Evolutionary conservation across 2,888 invertebrate species (phyloP).

Genomic region (Dioctria rufipes): DNA sequence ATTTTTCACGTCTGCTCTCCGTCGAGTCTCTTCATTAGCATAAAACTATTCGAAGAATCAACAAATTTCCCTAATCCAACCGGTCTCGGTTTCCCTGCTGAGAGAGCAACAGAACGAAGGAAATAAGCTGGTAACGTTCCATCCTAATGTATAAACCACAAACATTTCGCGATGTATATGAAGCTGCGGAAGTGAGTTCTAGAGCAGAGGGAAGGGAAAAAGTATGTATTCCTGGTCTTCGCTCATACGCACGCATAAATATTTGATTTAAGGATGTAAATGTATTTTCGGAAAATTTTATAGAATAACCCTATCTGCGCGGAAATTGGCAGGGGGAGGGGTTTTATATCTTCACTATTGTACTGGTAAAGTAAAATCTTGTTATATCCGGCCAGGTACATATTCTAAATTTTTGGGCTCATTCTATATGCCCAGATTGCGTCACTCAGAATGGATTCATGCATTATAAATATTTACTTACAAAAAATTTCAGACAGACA

Average conservation of each 20-base stretch:
- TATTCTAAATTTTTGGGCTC: neutral
- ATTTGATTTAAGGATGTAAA: neutral
- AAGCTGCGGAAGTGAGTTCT: neutral
- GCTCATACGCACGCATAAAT: neutral
- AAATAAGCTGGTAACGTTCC: neutral
- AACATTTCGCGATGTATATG: too few species aligned
- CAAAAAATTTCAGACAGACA: too few species aligned
- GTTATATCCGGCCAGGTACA: neutral
- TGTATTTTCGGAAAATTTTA: conserved; percentile 28
- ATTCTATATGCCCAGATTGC: neutral
- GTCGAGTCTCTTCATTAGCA: conserved; percentile 23
- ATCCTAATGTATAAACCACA: neutral
- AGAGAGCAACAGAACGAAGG: neutral
- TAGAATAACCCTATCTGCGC: conserved; percentile 2
- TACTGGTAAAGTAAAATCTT: neutral
- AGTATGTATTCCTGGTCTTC: neutral
- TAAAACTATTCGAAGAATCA: conserved; percentile 50
- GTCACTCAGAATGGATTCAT: neutral
- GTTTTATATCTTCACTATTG: neutral
- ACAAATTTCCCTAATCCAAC: conserved; percentile 28
- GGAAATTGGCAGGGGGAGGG: neutral
- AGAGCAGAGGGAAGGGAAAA: neutral
- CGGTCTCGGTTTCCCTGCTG: neutral
- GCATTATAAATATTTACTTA: neutral
- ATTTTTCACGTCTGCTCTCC: conserved; percentile 26